Conservation (phyloP, 1,140 invertebrate genomes). For the Neocloeon triangulifer region DNA sequence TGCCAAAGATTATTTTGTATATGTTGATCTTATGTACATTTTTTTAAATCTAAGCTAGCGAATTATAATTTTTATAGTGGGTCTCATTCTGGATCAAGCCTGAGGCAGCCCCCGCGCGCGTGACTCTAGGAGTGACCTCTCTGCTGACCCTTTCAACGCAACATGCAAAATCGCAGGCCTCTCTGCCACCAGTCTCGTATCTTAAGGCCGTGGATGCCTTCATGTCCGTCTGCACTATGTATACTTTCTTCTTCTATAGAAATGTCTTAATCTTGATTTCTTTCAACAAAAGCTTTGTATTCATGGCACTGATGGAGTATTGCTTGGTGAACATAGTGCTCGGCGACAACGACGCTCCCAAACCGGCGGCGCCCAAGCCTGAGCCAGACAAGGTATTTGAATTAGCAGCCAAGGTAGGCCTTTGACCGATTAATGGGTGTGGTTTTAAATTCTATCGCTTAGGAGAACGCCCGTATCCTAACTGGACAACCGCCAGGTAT, state of each 20-base stretch:
- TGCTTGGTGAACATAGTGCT: conserved; percentile 76
- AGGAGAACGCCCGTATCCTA: conserved; percentile 28
- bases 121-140: conserved; percentile 75
- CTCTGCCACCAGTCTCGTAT: conserved; percentile 72
- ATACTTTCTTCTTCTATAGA: too few species aligned
- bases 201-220: conserved; percentile 76
- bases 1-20: too few species aligned
- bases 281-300: conserved; percentile 73
- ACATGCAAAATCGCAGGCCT: conserved; percentile 72
- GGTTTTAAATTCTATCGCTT: conserved; percentile 6
- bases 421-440: conserved; percentile 1
- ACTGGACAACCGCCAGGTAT: conserved; percentile 22
- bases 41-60: not conserved
- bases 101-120: conserved; percentile 65
- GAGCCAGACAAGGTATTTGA: conserved; percentile 31
- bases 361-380: conserved; percentile 18
- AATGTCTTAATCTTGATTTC: too few species aligned
- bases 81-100: conserved; percentile 87
- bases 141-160: conserved; percentile 76
- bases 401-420: conserved; percentile 22
- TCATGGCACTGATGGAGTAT: conserved; percentile 85
- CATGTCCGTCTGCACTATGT: conserved; percentile 76
- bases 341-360: conserved; percentile 38
- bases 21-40: too few species aligned
- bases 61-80: conserved; percentile 30